A percentile compares a stretch with the other conserved stretches of the same genome.
Conservation (phyloP, 2,888 invertebrate genomes). For the Osmoderma eremita region DNA sequence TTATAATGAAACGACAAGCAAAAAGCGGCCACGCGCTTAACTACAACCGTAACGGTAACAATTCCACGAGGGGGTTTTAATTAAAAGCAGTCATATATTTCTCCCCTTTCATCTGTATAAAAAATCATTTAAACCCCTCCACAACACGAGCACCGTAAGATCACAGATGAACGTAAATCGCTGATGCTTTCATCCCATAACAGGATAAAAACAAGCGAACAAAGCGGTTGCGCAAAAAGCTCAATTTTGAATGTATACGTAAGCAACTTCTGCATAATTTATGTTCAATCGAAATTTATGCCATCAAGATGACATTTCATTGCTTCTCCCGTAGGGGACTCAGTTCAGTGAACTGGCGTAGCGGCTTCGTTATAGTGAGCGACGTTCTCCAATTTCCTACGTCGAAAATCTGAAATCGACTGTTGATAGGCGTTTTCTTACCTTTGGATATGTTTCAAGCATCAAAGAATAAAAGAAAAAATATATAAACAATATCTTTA, state of each 20-base stretch:
- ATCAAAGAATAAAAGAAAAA: too few relatives aligned
- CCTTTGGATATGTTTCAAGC: too few relatives aligned
- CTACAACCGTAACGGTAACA: conserved; percentile 6
- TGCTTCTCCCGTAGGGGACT: too few relatives aligned
- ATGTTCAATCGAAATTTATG: conserved; percentile 18
- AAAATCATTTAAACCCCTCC: conserved; percentile 12
- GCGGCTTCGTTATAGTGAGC: too few relatives aligned
- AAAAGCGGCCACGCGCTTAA: background rate
- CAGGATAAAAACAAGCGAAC: conserved; percentile 8
- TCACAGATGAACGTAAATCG: conserved; percentile 2
- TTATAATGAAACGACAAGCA: too few relatives aligned
- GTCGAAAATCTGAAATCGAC: too few relatives aligned
- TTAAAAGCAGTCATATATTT: conserved; percentile 12
- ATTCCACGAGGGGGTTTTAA: conserved; percentile 14
- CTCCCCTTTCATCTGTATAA: conserved; percentile 10
- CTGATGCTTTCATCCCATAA: conserved; percentile 11
- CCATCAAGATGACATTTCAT: background rate
- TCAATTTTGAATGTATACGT: conserved; percentile 2
- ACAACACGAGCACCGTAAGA: background rate
- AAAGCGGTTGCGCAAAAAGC: conserved; percentile 12
- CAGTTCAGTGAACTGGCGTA: too few relatives aligned
- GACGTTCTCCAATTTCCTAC: too few relatives aligned
- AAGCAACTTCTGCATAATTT: conserved; percentile 16
- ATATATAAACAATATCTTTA: too few relatives aligned
- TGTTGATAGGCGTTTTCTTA: too few relatives aligned